Base-by-base conservation (phyloP, 1,140 invertebrate genomes). In the Piezodorus guildinii region DNA sequence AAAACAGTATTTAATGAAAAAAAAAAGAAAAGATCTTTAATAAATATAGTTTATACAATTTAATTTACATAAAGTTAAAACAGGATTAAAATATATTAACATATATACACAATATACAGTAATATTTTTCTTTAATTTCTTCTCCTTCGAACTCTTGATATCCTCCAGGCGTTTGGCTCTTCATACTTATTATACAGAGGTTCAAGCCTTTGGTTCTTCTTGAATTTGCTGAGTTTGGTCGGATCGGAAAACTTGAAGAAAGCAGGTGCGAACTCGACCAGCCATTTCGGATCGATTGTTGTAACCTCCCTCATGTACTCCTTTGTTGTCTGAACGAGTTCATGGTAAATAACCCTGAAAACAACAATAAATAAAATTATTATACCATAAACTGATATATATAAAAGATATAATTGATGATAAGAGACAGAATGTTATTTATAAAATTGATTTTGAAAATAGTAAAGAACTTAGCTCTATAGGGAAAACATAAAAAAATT, bases 201-300 rank as follows among this genome's bases (percentile, higher is more conserved):
- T 74, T 99, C 96, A 34, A 99, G 80, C 68, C 95, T 82, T 80
- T 99, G 95, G 78, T 98, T 98, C 76, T 98, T 98, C 82, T 99
- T 99, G 73, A 98, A 96, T 74, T 98, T 98, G 72, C 94, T 97
- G 0, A 99, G 80, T 76, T 97, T 98, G 0, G 96, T 98, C 8
- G 95, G 95, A 76, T 99, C 96, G n/a, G 91, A 94, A 76, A 98
- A 96, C 75, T 94, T 95, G 78, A 98, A 99, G 79, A 99, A 99
- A 3, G 96, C 94, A 0, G 96, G 94, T 0, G 97, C 97, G 77
- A 96, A 99, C 75, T 99, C 96, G 1, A 99, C 95, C 23, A 99
- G 77, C 97, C 97, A 99, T 76, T 97, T 96, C 0, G 97, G 94
- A 79, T 99, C 97, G 51, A 99, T 98, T 0, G 94, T 93, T 0